Percentiles rank a stretch among this genome's conserved stretches.
Conservation (phyloP, 2,113 vertebrate species). For the Campylomormyrus tamandua region DNA sequence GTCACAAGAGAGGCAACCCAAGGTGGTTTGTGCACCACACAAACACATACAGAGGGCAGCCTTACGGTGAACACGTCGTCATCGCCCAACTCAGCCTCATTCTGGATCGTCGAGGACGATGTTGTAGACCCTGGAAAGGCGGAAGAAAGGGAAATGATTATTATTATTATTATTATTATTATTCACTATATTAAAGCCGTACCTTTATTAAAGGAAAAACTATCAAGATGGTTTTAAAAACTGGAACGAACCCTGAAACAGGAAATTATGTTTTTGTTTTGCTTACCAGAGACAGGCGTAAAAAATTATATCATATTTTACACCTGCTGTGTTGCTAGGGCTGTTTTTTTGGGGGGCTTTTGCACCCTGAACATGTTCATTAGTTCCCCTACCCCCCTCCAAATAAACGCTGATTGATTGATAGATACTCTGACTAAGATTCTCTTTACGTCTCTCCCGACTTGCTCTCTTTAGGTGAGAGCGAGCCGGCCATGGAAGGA, state of each 20-base stretch:
- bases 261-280: background rate
- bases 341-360: no score
- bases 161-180: background rate
- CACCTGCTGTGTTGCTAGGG: background rate
- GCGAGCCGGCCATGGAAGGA: no score
- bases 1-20: background rate
- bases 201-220: background rate
- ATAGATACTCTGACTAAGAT: no score
- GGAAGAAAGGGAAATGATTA: background rate
- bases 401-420: no score
- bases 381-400: background rate
- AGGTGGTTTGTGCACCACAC: background rate
- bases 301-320: background rate
- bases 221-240: background rate
- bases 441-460: no score
- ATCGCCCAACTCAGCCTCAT: conserved; percentile 82
- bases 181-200: background rate
- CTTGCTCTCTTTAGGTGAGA: no score
- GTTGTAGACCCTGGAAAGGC: conserved; percentile 76
- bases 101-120: conserved; percentile 85
- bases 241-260: background rate
- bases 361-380: no score
- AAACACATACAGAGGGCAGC: background rate
- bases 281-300: background rate
- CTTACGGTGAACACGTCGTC: conserved; percentile 92